A percentile compares a stretch with the other conserved stretches of the same genome.
These are phyloP conservation scores for Xyrichtys novacula DNA, from an alignment of 2,797 vertebrate genomes.

Conservation along the genomic window DNA sequence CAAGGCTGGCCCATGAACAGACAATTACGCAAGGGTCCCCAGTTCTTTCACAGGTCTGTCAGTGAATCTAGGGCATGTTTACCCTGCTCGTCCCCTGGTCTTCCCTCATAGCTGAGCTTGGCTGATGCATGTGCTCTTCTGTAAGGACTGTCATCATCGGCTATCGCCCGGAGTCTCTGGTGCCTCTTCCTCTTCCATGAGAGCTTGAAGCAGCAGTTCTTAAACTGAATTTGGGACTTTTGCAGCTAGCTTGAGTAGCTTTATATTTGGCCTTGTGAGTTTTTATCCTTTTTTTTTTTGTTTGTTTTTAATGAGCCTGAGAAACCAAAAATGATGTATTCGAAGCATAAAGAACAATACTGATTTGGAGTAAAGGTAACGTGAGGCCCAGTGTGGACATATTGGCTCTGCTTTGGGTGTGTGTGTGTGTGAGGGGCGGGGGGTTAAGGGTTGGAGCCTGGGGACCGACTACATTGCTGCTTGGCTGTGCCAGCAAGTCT, in stretches of 20 bases:
- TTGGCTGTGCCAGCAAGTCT: conserved; percentile 88
- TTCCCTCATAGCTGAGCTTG: conserved; percentile 49
- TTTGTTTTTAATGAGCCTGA: conserved; percentile 74
- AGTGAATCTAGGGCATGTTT: conserved; percentile 60
- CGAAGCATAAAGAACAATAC: conserved; percentile 81
- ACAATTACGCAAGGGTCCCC: conserved; percentile 83
- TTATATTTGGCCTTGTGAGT: conserved; percentile 66
- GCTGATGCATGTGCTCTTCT: conserved; percentile 49
- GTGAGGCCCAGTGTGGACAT: conserved; percentile 64
- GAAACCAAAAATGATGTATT: conserved; percentile 91
- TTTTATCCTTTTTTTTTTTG: conserved; percentile 44
- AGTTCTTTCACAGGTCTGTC: conserved; percentile 63
- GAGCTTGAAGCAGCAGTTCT: conserved; percentile 46
- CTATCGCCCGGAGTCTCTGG: conserved; percentile 47
- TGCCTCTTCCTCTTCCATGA: conserved; percentile 58
- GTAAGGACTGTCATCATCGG: conserved; percentile 39
- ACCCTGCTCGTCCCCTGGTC: conserved; percentile 33
- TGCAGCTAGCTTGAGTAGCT: conserved; percentile 68
- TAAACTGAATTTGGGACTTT: conserved; percentile 62
- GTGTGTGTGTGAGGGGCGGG: neutral
- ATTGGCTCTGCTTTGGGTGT: conserved; percentile 51
- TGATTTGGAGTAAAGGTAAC: conserved; percentile 85
- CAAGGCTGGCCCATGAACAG: conserved; percentile 91
- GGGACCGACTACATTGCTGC: conserved; percentile 80
- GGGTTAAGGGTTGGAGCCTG: conserved; percentile 37